Evolutionary conservation across 2,113 vertebrate genomes (phyloP).

Genomic region (Tinamus guttatus): DNA sequence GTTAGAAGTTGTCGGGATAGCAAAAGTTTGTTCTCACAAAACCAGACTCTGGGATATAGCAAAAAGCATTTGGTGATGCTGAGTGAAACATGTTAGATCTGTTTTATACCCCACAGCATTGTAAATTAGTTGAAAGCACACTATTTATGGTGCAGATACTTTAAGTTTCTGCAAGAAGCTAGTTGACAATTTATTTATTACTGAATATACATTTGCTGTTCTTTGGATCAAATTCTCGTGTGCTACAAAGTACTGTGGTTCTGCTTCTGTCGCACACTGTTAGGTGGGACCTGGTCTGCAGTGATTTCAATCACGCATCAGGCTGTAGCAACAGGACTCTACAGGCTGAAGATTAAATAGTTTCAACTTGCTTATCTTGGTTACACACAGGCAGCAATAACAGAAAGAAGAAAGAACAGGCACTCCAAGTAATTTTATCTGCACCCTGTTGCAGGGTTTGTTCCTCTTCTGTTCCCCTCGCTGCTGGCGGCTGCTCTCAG

Average conservation of each 20-base stretch:
- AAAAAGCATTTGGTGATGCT: background rate
- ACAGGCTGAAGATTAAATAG: conserved; percentile 13
- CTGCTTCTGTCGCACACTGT: background rate
- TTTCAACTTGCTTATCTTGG: conserved; percentile 32
- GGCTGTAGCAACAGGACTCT: background rate
- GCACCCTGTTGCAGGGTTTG: background rate
- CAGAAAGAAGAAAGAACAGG: background rate
- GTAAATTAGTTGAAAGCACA: background rate
- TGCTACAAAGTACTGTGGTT: background rate
- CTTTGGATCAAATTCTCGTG: background rate
- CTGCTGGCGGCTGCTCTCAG: conserved; percentile 4
- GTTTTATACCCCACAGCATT: background rate
- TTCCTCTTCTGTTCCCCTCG: background rate
- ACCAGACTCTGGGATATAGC: accelerated
- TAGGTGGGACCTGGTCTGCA: background rate
- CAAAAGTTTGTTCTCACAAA: background rate
- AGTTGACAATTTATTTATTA: background rate
- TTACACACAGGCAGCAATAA: conserved; percentile 19
- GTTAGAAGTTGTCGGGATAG: background rate
- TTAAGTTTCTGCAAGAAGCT: background rate
- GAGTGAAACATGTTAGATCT: background rate
- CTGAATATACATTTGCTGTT: background rate
- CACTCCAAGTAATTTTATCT: conserved; percentile 26
- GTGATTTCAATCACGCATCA: background rate
- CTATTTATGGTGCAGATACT: background rate